Evolutionary conservation across 2,888 invertebrate genomes (phyloP), one percentile per base, ranked within the genome.

Genomic region (Odontocerum albicorne): DNA sequence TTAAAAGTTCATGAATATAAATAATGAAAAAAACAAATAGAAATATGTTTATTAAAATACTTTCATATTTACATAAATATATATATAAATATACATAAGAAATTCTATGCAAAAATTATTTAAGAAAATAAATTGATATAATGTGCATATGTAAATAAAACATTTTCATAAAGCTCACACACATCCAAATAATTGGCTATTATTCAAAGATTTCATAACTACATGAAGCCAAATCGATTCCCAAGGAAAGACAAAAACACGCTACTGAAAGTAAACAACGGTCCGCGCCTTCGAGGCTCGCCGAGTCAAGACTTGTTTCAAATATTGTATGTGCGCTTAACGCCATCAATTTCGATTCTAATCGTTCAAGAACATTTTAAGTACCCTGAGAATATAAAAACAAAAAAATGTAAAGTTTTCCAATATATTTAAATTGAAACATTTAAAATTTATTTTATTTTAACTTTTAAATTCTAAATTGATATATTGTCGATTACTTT

Each of bases 171-270:
- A 59, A 57, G 59, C 59, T 59, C 59, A 61, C 59, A 61, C 58
- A 58, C 61, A 61, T 61, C 61, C 61, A 61, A 22, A 51, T 55
- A 61, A 53, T 61, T 61, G 58, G 61, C 61, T 57, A 58, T 32
- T 44, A 16, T 44, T 35, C 17, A 42, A 47, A 49, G 33, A 46
- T 44, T 19, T 32, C 21, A 39, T 22, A 42, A 47, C 55, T 60
- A 57, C 60, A 47, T 43, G 33, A 61, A 61, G 61, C 61, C 58
- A 61, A 61, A 61, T 61, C 61, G 61, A 61, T 61, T 56, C 49
- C 56, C 60, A 57, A 55, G n/a, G 58, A 54, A 60, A 60, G 57
- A 57, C 55, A 61, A 53, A 55, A 51, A 61, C 55, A 45, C 31
- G 42, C 59, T 59, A 59, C 59, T 22, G 19, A 42, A 51, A 47